Base-by-base conservation (phyloP, 2,888 invertebrate genomes). In the Mycogona germanica region DNA sequence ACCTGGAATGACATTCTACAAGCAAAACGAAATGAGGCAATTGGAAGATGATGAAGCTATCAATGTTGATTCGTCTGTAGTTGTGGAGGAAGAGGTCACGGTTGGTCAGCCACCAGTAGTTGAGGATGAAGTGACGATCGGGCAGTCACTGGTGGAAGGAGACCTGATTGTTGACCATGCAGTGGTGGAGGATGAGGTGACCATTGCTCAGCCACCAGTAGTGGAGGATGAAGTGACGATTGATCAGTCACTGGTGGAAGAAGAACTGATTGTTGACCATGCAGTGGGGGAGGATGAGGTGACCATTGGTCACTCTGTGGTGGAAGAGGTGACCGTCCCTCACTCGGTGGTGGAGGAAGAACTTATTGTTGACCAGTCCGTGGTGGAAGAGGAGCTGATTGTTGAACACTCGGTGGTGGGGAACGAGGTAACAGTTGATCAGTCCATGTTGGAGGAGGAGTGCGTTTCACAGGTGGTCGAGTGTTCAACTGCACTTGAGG, bases 331-430 rank as follows among this genome's bases (percentile, higher is more conserved):
- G 21, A 14, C 6, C 5, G 45, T 21, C 35, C 9, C 9, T 12
- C 9, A 32, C 23, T n/a, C 21, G 21, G 45, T 44, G 45, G 25
- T 44, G 9, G 21, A 7, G 45, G 45, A 44, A 42, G 42, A 42
- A 19, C 35, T 14, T 12, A 14, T 35, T 17, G 21, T 7, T 17
- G 7, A 19, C 6, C 40, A 17, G 3, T 17, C 21, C 40, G 40
- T 21, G 19, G 45, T 44, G 23, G 45, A 21, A 44, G 45, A 44
- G 23, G 42, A 41, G 19, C 19, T 44, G 35, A 32, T 32, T 32
- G 35, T 32, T n/a, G 35, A 32, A 9, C 9, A n/a, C n/a, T n/a
- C n/a, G n/a, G n/a, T n/a, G n/a, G n/a, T n/a, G n/a, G n/a, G n/a
- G n/a, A n/a, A n/a, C n/a, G n/a, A n/a, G n/a, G n/a, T n/a, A n/a